Base-by-base conservation (phyloP, 1,140 invertebrate species). In the Ceratina japonica region DNA sequence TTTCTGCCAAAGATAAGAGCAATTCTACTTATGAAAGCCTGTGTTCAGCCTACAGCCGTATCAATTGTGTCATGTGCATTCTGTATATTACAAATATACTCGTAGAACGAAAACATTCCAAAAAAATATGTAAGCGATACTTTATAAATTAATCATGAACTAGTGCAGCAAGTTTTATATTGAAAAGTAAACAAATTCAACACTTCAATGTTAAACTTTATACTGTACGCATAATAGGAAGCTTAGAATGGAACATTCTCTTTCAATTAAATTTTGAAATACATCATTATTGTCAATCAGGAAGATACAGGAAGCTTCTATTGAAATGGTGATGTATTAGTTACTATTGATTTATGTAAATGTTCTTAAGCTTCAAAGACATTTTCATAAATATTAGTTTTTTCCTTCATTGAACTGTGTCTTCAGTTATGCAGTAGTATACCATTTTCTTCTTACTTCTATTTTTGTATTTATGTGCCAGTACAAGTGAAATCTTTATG, bases 1-100 rank as follows among this genome's bases (percentile, higher is more conserved):
- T 52, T 24, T 20, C 13, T 82, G 49, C 70, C 70, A 84, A 83
- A 84, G 70, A 81, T 71, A 62, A 49, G 13, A 76, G 10, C 44
- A 52, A 62, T 49, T 10, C 70, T 22, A 15, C n/a, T 51, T 52
- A 2, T 31, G 15, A 37, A 51, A 2, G 20, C 15, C 22, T 22
- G 2, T 61, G 8, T 27, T 16, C 18, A 66, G 0, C 51, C 16
- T 27, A 44, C n/a, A n/a, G 37, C 18, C 70, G 7, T 61, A 52
- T 52, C 5, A 62, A 4, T 31, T 51, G 20, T 54, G 27, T 51
- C 31, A 22, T 77, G 70, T 5, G 59, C 20, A 37, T 15, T 0
- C 27, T 51, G 7, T 61, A 62, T 49, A 69, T 16, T 16, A 18
- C 18, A 7, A 61, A 16, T 13, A 52, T 44, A n/a, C n/a, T n/a